Percentiles rank a stretch among this genome's conserved stretches.
These are phyloP conservation scores for Silvanus unidentatus DNA, from an alignment of 2,888 invertebrate genomes.

Conservation along the genomic window DNA sequence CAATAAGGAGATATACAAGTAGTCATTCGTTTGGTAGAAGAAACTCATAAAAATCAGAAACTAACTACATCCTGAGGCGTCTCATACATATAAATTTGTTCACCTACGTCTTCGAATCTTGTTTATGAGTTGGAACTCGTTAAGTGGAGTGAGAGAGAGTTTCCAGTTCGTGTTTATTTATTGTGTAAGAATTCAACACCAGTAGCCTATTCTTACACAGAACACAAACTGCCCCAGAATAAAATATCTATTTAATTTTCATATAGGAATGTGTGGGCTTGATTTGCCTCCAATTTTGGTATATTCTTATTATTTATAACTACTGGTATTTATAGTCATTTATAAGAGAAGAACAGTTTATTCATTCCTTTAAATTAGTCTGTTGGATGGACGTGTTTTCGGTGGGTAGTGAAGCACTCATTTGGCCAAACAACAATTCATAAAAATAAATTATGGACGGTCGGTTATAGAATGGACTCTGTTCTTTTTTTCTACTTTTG, in stretches of 20 bases:
- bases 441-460: conserved; percentile 1
- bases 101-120: conserved; percentile 12
- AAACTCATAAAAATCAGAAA: conserved; percentile 5
- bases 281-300: background rate
- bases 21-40: background rate
- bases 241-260: background rate
- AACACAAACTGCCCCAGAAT: background rate
- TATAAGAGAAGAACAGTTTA: background rate
- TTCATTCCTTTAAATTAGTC: background rate
- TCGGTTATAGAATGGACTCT: too few species aligned
- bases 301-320: conserved; percentile 2
- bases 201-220: background rate
- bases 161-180: background rate
- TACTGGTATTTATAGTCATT: background rate
- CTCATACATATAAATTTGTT: conserved; percentile 17
- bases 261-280: background rate
- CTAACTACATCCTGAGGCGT: conserved; percentile 6
- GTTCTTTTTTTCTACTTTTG: too few species aligned
- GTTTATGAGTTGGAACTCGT: conserved; percentile 4
- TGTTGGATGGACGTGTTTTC: background rate
- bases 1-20: background rate
- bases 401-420: background rate
- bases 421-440: background rate
- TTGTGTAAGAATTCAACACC: conserved; percentile 2
- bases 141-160: background rate